Conservation (phyloP, 2,113 vertebrate genomes). For the Ophthalmolycus amberensis region DNA sequence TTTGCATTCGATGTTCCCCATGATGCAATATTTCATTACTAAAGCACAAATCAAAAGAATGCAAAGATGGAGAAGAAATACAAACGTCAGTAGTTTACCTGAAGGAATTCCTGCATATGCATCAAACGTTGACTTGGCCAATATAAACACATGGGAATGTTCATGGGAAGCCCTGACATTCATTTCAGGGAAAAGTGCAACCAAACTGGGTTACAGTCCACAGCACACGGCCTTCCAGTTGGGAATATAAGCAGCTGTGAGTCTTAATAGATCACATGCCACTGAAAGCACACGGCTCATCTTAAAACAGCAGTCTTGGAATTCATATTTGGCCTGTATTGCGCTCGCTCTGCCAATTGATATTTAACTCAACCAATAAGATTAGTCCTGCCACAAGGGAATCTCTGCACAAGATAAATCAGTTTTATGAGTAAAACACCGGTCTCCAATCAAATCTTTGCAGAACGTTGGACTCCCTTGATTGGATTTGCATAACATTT, state of each 20-base stretch:
- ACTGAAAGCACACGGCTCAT: constrained; percentile 23
- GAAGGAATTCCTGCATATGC: neutral
- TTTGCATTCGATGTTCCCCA: neutral
- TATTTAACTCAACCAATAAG: constrained; percentile 33
- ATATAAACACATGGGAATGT: constrained; percentile 9
- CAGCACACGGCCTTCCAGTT: constrained; percentile 9
- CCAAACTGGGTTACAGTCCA: constrained; percentile 10
- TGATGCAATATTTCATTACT: neutral
- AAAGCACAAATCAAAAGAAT: neutral
- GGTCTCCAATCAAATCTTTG: constrained; percentile 39
- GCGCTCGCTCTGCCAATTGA: constrained; percentile 16
- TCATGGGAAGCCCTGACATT: constrained; percentile 3
- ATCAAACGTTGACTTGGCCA: constrained; percentile 1
- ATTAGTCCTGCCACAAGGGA: constrained; percentile 20
- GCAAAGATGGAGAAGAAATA: neutral
- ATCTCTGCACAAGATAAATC: neutral
- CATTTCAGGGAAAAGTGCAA: constrained; percentile 14
- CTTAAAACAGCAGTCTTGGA: constrained; percentile 13
- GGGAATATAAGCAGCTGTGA: constrained; percentile 25
- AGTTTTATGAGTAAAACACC: constrained; percentile 18
- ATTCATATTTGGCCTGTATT: constrained; percentile 21
- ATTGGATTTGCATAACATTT: constrained; percentile 33
- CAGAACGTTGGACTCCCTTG: constrained; percentile 15
- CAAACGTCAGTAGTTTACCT: neutral
- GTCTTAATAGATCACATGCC: constrained; percentile 36